Base-by-base conservation (phyloP, 35 echinoderm and acorn worm genomes). In the Apostichopus californicus region DNA sequence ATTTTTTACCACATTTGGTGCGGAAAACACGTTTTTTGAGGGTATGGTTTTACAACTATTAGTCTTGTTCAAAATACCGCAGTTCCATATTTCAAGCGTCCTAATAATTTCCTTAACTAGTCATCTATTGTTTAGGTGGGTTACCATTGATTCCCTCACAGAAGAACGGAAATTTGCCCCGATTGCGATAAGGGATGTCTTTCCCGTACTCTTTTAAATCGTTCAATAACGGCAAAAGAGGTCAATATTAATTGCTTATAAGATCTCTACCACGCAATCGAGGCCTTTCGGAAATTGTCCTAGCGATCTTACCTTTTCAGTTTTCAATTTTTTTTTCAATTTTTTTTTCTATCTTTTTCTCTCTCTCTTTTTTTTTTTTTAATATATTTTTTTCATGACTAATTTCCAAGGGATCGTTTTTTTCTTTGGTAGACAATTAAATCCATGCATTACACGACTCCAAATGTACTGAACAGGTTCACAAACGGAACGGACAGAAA, bases 241-340 rank as follows among this genome's bases (percentile, higher is more conserved):
- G 86, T 89, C 86, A 89, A 34, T 72, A 89, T 89, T 89, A 89
- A 89, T 89, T 89, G 86, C 86, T 54, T 65, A 89, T 52, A 23
- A 65, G 86, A 89, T 71, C 63, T 73, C 34, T n/a, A 89, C 86
- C 86, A 89, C 61, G 86, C 60, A 89, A 73, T 72, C 60, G 60
- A 89, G 86, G 61, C 68, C 86, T 89, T 68, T 89, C 86, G 86
- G 86, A 89, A 89, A 89, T 73, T 89, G 86, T 89, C 86, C 60
- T 72, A 68, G 80, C 15, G 55, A 82, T 82, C 15, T 75, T 75
- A 7, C 17, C 58, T 46, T 22, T 75, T 75, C 21, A 20, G 14
- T 22, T 75, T 75, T 18, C 17, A n/a, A 18, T 73, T 73, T 73
- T 75, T 73, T 22, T 75, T 75, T 75, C 17, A 7, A 18, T n/a